These are phyloP conservation scores for Xiphias gladius DNA, from an alignment of 2,113 vertebrate genomes.

Conservation along the genomic window DNA sequence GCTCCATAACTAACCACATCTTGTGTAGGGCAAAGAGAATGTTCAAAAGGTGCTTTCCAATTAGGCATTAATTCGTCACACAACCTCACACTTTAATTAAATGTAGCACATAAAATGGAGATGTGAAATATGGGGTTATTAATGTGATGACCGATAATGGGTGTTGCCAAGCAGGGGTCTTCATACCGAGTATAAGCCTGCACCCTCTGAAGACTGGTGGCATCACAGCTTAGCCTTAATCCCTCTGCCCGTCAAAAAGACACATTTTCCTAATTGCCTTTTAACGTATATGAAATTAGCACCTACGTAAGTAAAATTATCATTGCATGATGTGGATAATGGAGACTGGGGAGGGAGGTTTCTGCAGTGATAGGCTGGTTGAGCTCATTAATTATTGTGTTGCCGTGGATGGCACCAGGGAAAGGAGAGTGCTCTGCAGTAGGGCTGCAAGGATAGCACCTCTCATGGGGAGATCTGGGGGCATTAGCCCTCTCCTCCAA, in stretches of 20 bases:
- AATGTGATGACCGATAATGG: constrained; percentile 87
- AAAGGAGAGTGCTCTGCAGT: constrained; percentile 46
- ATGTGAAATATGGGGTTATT: constrained; percentile 84
- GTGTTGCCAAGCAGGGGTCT: constrained; percentile 62
- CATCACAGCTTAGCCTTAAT: constrained; percentile 82
- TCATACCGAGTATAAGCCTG: constrained; percentile 53
- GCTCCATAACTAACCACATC: constrained; percentile 58
- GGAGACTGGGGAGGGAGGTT: constrained; percentile 63
- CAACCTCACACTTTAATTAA: constrained; percentile 85
- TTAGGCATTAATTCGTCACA: constrained; percentile 83
- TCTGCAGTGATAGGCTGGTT: constrained; percentile 66
- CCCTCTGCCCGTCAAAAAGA: constrained; percentile 79
- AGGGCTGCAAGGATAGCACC: constrained; percentile 57
- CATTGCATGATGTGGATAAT: constrained; percentile 69
- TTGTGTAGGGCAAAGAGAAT: constrained; percentile 59
- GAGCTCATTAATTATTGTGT: constrained; percentile 82
- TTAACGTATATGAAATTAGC: constrained; percentile 85
- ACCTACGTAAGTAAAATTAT: constrained; percentile 80
- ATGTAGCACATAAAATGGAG: constrained; percentile 81
- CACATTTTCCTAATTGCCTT: constrained; percentile 85
- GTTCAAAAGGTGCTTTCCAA: constrained; percentile 82
- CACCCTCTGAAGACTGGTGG: constrained; percentile 72
- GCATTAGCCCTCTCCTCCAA: constrained; percentile 72
- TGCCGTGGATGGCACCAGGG: constrained; percentile 62
- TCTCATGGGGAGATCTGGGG: constrained; percentile 62